Evolutionary conservation across 2,113 vertebrate genomes (phyloP).

Genomic region (Eleginops maclovinus): DNA sequence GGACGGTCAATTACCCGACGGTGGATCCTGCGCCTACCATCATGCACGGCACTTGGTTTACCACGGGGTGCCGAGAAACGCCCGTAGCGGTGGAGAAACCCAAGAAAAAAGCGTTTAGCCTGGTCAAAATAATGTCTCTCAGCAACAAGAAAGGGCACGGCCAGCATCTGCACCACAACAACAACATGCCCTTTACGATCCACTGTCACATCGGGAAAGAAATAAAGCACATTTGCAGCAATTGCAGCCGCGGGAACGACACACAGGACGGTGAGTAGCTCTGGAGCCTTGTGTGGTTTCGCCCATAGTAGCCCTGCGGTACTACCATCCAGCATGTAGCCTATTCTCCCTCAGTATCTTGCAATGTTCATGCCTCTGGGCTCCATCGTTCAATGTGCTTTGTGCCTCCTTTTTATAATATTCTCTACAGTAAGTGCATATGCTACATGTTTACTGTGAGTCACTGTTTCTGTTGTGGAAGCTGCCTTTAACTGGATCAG

Average conservation of each 20-base stretch:
- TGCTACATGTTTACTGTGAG: not conserved
- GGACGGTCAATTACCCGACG: constrained; percentile 81
- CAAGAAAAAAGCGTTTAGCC: constrained; percentile 91
- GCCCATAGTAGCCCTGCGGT: constrained; percentile 55
- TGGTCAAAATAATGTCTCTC: constrained; percentile 93
- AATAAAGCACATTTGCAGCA: constrained; percentile 99
- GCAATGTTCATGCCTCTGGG: not conserved
- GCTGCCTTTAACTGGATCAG: constrained; percentile 42
- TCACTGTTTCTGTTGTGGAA: constrained; percentile 41
- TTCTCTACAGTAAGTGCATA: not conserved
- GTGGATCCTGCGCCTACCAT: constrained; percentile 85
- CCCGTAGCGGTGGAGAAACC: constrained; percentile 87
- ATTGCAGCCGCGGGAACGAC: constrained; percentile 96
- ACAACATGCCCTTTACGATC: constrained; percentile 95
- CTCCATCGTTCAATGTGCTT: not conserved
- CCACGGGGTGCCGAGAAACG: constrained; percentile 82
- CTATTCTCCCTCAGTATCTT: not conserved
- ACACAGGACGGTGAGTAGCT: constrained; percentile 93
- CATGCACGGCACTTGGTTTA: constrained; percentile 84
- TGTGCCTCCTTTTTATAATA: not conserved
- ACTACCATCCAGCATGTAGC: constrained; percentile 17
- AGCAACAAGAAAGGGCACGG: constrained; percentile 84
- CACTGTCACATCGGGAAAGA: constrained; percentile 98
- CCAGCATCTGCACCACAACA: constrained; percentile 83
- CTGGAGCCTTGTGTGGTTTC: constrained; percentile 30